Conservation (phyloP, 2,888 invertebrate species). For the Ectemnius lituratus region DNA sequence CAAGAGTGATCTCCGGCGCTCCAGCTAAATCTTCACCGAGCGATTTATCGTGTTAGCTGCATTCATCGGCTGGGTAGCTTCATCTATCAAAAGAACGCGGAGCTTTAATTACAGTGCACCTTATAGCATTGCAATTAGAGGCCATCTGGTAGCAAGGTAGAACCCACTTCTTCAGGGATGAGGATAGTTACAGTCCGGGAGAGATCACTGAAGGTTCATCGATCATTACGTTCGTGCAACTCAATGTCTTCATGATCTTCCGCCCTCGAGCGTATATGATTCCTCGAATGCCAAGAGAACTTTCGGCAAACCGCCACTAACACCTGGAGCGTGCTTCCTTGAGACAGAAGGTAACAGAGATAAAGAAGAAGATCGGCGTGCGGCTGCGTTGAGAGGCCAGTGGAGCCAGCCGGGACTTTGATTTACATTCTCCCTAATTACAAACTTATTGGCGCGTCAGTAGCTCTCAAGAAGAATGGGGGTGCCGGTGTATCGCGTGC, state of each 20-base stretch:
- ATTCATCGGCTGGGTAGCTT: background rate
- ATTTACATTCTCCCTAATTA: conserved; percentile 76
- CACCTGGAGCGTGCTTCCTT: conserved; percentile 4
- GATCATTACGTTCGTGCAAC: no score
- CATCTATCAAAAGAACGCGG: background rate
- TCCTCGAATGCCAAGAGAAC: no score
- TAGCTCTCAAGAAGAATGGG: conserved; percentile 69
- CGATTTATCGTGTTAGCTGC: conserved; percentile 1
- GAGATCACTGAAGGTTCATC: no score
- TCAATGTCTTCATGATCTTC: no score
- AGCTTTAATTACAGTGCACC: background rate
- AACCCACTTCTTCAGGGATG: no score
- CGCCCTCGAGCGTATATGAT: no score
- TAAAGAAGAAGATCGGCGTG: conserved; percentile 31
- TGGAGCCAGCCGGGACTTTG: conserved; percentile 63
- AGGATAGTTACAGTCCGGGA: no score
- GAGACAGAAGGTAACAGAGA: conserved; percentile 32
- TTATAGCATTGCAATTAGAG: conserved; percentile 4
- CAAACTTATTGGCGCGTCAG: conserved; percentile 75
- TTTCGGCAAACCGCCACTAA: no score
- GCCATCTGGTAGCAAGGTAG: background rate
- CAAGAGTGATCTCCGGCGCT: conserved; percentile 14
- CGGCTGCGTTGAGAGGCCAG: conserved; percentile 13
- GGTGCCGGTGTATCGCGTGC: conserved; percentile 31
- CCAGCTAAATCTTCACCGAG: background rate